Evolutionary conservation across 2,888 invertebrate species (phyloP).

Genomic region (Netelia inedita): DNA sequence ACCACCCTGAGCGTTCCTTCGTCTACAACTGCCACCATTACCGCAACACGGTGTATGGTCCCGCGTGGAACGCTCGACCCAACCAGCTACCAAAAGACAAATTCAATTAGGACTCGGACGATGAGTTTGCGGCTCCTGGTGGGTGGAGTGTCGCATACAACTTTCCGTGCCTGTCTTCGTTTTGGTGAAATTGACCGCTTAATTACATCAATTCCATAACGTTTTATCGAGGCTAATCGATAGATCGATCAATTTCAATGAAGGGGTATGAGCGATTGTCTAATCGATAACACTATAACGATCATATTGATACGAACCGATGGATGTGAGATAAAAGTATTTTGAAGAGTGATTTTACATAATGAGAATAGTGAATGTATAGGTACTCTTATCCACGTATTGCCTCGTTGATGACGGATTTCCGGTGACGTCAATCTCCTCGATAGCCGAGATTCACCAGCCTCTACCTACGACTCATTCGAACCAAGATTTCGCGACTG

Average conservation of each 20-base stretch:
- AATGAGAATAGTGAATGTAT: no score
- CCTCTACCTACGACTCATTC: not conserved
- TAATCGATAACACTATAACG: no score
- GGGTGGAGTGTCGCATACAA: slow-evolving; percentile 45
- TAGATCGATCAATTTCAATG: not conserved
- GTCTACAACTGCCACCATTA: slow-evolving; percentile 83
- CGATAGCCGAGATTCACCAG: not conserved
- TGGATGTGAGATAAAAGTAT: no score
- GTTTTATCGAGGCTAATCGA: not conserved
- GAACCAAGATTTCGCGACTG: slow-evolving; percentile 49
- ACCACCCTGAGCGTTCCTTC: slow-evolving; percentile 57
- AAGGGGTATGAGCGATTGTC: no score
- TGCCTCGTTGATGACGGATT: not conserved
- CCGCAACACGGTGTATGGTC: slow-evolving; percentile 77
- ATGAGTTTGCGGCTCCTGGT: slow-evolving; percentile 76
- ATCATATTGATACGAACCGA: no score
- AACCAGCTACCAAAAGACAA: slow-evolving; percentile 78
- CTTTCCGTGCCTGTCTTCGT: slow-evolving; percentile 23
- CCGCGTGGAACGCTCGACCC: slow-evolving; percentile 35
- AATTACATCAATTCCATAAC: slow-evolving; percentile 46
- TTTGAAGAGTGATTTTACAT: no score
- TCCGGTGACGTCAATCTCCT: not conserved
- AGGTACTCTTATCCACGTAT: no score
- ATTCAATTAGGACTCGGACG: slow-evolving; percentile 82
- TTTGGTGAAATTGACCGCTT: slow-evolving; percentile 49